Evolutionary conservation across 1,140 invertebrate species (phyloP).

Genomic region (Bilobella aurantiaca): DNA sequence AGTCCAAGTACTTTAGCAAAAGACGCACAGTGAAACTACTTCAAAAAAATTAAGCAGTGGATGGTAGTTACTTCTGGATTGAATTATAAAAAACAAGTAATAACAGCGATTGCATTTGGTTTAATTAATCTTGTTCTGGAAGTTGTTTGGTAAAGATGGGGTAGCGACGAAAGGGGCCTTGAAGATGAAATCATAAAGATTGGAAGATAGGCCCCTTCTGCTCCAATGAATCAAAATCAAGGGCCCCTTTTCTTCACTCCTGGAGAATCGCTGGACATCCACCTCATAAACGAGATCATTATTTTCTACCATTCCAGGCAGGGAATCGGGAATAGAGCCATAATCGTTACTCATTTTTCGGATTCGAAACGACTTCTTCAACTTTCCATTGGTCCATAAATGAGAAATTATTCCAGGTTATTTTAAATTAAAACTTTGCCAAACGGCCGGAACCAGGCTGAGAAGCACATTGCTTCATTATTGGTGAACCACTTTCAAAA

Average conservation of each 20-base stretch:
- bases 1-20: too few relatives aligned
- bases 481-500: too few relatives aligned
- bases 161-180: neutral
- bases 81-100: slow-evolving; percentile 4
- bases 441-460: too few relatives aligned
- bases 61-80: too few relatives aligned
- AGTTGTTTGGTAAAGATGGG: neutral
- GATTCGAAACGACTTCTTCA: too few relatives aligned
- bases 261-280: neutral
- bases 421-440: too few relatives aligned
- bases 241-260: neutral
- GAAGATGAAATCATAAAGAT: slow-evolving; percentile 3
- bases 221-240: neutral
- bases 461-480: too few relatives aligned
- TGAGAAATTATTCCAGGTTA: too few relatives aligned
- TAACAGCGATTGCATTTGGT: neutral
- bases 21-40: too few relatives aligned
- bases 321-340: neutral
- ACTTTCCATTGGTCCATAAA: neutral
- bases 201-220: neutral
- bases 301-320: neutral
- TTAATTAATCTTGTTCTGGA: slow-evolving; percentile 1
- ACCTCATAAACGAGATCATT: neutral
- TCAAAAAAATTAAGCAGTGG: too few relatives aligned
- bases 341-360: slow-evolving; percentile 7